Conservation (phyloP, 2,113 vertebrate genomes). For the Caloenas nicobarica region DNA sequence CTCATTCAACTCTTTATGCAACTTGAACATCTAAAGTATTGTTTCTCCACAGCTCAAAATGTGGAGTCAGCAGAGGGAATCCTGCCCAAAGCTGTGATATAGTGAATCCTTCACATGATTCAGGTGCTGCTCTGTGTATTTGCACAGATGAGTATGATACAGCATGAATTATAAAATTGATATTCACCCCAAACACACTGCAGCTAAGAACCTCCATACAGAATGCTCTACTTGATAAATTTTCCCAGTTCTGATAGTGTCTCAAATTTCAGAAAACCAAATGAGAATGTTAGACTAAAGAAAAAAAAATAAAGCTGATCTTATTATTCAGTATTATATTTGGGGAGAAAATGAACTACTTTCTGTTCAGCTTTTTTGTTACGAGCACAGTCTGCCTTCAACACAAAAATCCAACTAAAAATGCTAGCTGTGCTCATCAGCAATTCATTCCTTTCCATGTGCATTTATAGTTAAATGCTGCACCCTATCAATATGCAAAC, state of each 20-base stretch:
- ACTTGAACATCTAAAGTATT: not conserved
- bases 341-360: slow-evolving; percentile 1
- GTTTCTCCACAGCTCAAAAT: not conserved
- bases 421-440: not conserved
- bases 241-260: not conserved
- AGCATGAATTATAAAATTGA: not conserved
- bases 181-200: not conserved
- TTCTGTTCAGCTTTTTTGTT: not conserved
- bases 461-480: not conserved
- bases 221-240: not conserved
- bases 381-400: not conserved
- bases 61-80: not conserved
- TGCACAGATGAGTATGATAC: not conserved
- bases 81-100: not conserved
- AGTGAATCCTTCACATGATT: not conserved
- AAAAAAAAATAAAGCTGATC: not conserved
- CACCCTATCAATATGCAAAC: slow-evolving; percentile 6
- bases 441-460: not conserved
- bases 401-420: slow-evolving; percentile 1
- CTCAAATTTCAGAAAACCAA: not conserved
- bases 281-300: not conserved
- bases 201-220: not conserved
- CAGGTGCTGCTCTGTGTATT: not conserved
- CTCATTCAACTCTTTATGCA: not conserved
- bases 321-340: not conserved